phyloP scores from a whole-genome alignment of 2,113 vertebrate genomes.

The Pelobates fuscus region DNA sequence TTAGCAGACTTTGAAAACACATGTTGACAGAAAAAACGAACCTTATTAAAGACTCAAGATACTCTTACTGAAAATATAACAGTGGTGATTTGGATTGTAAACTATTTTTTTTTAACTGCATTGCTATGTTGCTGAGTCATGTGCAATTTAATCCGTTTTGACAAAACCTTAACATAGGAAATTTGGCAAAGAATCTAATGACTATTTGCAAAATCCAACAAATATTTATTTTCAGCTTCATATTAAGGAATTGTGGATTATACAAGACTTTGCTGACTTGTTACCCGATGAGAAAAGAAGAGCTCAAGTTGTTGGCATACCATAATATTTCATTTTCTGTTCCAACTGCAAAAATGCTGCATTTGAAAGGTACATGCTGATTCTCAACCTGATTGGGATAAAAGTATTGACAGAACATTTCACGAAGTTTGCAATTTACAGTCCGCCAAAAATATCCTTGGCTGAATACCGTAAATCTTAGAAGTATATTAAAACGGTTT shows the following conservation, averaged over 20 bases:
- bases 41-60: background rate
- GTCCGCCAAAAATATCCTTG: background rate
- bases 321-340: background rate
- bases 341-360: background rate
- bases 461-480: no score
- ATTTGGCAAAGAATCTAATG: conserved; percentile 4
- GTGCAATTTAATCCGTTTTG: background rate
- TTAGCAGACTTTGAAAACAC: background rate
- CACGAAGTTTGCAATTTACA: background rate
- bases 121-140: background rate
- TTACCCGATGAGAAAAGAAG: background rate
- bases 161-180: background rate
- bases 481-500: no score
- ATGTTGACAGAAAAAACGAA: background rate
- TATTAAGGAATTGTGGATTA: conserved; percentile 6
- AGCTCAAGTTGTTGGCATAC: background rate
- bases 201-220: background rate
- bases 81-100: background rate
- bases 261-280: background rate
- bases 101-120: background rate
- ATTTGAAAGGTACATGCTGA: background rate
- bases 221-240: conserved; percentile 13
- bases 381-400: background rate
- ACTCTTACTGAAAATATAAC: background rate
- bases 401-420: background rate